A percentile compares a stretch with the other conserved stretches of the same genome.
These are phyloP conservation scores for Bugulina stolonifera DNA, from an alignment of 2,888 invertebrate genomes.

Conservation along the genomic window DNA sequence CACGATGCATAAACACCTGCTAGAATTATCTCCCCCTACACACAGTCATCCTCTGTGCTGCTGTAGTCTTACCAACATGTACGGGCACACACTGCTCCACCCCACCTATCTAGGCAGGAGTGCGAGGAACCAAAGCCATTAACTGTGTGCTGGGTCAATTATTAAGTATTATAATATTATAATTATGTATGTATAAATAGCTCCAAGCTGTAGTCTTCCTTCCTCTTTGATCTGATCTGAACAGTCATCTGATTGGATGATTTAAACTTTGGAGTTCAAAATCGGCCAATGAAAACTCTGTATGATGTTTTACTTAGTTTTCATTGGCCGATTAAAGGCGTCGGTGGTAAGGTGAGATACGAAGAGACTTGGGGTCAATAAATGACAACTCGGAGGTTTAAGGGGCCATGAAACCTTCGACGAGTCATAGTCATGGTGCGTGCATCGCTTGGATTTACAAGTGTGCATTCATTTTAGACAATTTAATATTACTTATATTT, in stretches of 20 bases:
- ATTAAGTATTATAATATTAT: not conserved
- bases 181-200: not conserved
- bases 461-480: not conserved
- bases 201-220: not conserved
- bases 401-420: slow-evolving; percentile 18
- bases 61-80: no score
- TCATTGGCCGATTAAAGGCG: no score
- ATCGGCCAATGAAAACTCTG: no score
- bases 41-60: no score
- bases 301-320: no score
- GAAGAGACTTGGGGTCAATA: no score
- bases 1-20: slow-evolving; percentile 26
- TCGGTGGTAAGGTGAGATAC: no score
- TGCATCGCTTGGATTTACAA: not conserved
- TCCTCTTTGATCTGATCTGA: not conserved
- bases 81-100: no score
- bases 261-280: no score
- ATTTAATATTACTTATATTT: not conserved
- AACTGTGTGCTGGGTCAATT: not conserved
- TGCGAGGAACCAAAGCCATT: not conserved
- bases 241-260: no score
- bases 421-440: slow-evolving; percentile 17
- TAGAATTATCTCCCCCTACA: not conserved
- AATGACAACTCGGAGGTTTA: slow-evolving; percentile 16
- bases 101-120: no score